Conservation (phyloP, 2,888 invertebrate species). For the Eupeodes latifasciatus region DNA sequence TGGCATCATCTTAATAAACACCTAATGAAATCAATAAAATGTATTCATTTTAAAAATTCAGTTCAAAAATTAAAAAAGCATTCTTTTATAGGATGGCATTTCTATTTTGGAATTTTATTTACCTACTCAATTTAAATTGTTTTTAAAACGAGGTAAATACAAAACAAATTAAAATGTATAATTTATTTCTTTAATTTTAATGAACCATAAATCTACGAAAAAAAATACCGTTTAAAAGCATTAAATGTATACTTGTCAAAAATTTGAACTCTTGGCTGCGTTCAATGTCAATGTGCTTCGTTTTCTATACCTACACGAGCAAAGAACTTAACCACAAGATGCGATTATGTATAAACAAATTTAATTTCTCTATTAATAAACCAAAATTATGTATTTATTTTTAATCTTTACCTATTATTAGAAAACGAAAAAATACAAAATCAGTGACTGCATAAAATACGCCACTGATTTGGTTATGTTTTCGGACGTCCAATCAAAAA, state of each 20-base stretch:
- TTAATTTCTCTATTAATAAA: constrained; percentile 39
- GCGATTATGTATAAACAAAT: neutral
- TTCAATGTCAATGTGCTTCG: constrained; percentile 50
- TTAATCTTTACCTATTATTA: constrained; percentile 37
- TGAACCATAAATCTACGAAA: constrained; percentile 29
- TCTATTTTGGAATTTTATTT: constrained; percentile 14
- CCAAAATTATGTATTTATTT: neutral
- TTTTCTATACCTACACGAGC: neutral
- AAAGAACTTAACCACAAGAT: neutral
- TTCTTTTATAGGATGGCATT: constrained; percentile 2
- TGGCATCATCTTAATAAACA: too few species aligned
- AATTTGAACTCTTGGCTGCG: constrained; percentile 40
- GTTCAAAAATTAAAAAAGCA: neutral
- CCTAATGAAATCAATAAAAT: neutral
- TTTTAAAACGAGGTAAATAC: constrained; percentile 8
- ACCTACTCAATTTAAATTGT: neutral
- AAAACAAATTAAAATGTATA: constrained; percentile 15
- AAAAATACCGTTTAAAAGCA: neutral
- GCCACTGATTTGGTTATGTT: constrained; percentile 60
- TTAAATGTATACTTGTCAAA: constrained; percentile 30
- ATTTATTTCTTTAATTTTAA: constrained; percentile 11
- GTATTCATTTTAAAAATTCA: neutral
- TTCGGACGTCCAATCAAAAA: constrained; percentile 27
- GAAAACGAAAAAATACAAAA: constrained; percentile 44
- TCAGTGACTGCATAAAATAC: constrained; percentile 59